Conservation (phyloP, 2,888 invertebrate species). For the Megalurothrips usitatus region DNA sequence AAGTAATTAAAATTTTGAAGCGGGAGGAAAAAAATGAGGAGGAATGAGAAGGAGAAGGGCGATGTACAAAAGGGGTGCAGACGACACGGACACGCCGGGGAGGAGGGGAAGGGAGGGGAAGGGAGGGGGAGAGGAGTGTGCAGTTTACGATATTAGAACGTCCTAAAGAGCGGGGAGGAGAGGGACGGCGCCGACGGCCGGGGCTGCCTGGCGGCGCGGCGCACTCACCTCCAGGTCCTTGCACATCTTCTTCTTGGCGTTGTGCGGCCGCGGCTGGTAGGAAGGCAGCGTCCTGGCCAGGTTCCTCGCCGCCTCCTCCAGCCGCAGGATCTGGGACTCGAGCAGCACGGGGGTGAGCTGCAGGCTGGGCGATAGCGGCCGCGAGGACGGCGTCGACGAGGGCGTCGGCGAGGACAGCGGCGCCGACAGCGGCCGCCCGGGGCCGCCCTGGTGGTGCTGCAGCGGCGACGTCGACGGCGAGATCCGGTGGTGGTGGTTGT, state of each 20-base stretch:
- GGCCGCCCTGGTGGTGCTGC: constrained; percentile 35
- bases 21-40: no score
- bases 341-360: constrained; percentile 73
- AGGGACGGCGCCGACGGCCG: not conserved
- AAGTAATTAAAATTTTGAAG: no score
- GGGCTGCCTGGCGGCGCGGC: not conserved
- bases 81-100: not conserved
- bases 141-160: not conserved
- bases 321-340: constrained; percentile 77
- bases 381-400: constrained; percentile 53
- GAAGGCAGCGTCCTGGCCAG: constrained; percentile 78
- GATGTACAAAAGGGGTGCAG: not conserved
- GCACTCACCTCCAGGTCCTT: constrained; percentile 73
- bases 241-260: constrained; percentile 83
- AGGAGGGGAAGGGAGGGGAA: not conserved
- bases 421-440: not conserved
- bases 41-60: no score
- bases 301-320: constrained; percentile 77
- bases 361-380: constrained; percentile 42
- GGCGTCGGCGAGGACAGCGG: constrained; percentile 56
- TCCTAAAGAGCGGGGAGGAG: not conserved
- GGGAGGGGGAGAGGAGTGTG: not conserved
- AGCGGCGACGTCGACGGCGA: constrained; percentile 47
- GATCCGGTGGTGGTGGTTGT: constrained; percentile 46
- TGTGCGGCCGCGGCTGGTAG: constrained; percentile 83